These are phyloP conservation scores for Pangasianodon hypophthalmus DNA, from an alignment of 2,113 vertebrate genomes.

Conservation along the genomic window DNA sequence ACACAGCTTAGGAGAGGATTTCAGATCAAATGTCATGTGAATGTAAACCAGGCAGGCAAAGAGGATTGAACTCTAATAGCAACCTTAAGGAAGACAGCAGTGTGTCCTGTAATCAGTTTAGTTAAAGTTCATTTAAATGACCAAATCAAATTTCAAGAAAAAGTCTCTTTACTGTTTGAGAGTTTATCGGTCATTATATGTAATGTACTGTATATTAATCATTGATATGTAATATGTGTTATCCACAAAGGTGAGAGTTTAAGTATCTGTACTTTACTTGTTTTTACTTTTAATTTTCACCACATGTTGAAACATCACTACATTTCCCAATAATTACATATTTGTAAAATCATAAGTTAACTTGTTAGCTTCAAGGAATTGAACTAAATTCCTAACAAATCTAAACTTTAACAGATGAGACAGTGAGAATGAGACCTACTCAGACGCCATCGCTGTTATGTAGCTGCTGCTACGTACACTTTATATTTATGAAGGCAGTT, in stretches of 20 bases:
- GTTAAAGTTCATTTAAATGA: background rate
- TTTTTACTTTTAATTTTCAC: background rate
- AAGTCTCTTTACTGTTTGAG: background rate
- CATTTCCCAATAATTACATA: background rate
- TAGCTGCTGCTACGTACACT: background rate
- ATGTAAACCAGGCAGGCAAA: constrained; percentile 26
- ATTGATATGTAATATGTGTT: background rate
- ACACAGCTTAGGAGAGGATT: constrained; percentile 18
- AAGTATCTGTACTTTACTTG: background rate
- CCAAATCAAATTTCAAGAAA: background rate
- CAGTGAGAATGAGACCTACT: background rate
- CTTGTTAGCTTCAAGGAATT: background rate
- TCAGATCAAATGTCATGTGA: constrained; percentile 22
- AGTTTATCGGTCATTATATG: background rate
- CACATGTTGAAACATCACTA: background rate
- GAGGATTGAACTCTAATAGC: constrained; percentile 16
- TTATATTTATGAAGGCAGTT: background rate
- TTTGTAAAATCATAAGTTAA: background rate
- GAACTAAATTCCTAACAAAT: background rate
- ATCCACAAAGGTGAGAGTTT: background rate
- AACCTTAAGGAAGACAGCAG: background rate
- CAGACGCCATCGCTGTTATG: background rate
- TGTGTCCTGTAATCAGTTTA: constrained; percentile 11
- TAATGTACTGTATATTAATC: background rate
- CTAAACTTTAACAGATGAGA: background rate